These are phyloP conservation scores for Agrotis segetum DNA, from an alignment of 2,888 invertebrate species.

Conservation along the genomic window DNA sequence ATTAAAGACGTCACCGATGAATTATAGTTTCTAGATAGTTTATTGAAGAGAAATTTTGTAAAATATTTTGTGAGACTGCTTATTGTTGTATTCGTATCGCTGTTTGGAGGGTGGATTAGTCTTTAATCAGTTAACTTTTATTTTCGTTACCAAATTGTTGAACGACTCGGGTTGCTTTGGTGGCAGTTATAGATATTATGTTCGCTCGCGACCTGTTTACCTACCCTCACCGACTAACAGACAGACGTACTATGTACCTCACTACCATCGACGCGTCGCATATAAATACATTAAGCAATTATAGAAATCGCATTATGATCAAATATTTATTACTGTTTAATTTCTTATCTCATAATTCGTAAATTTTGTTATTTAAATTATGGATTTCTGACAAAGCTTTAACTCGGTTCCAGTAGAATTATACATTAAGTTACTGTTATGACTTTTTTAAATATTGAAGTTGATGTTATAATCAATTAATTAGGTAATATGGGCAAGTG, in stretches of 20 bases:
- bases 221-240: conserved; percentile 54
- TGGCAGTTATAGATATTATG: conserved; percentile 83
- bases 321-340: conserved; percentile 91
- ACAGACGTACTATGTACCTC: conserved; percentile 62
- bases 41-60: conserved; percentile 88
- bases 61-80: conserved; percentile 91
- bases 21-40: conserved; percentile 89
- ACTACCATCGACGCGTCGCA: conserved; percentile 80
- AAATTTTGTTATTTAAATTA: conserved; percentile 90
- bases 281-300: conserved; percentile 79
- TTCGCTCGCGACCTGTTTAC: conserved; percentile 69
- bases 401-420: conserved; percentile 91
- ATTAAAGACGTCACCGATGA: conserved; percentile 87
- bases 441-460: conserved; percentile 89
- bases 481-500: conserved; percentile 91
- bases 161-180: conserved; percentile 87
- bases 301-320: conserved; percentile 87
- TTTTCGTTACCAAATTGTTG: conserved; percentile 91
- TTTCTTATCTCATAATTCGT: conserved; percentile 88
- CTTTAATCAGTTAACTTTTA: conserved; percentile 87
- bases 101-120: conserved; percentile 86
- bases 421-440: conserved; percentile 91
- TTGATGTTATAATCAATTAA: conserved; percentile 90
- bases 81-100: conserved; percentile 90
- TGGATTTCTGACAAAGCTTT: conserved; percentile 91